Conservation (phyloP, 2,797 vertebrate species). For the Takifugu rubripes region DNA sequence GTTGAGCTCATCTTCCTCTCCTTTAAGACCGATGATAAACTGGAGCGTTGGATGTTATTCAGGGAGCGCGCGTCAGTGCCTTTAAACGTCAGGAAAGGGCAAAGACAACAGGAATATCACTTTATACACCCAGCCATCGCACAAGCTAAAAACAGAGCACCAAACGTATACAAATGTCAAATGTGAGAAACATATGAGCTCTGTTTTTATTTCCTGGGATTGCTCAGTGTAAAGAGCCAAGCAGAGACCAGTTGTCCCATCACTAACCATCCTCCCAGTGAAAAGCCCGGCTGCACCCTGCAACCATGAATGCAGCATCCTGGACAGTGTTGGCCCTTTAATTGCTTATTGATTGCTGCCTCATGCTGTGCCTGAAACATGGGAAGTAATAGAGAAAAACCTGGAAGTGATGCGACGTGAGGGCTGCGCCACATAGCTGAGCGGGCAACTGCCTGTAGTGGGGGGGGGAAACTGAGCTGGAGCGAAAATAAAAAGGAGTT, state of each 20-base stretch:
- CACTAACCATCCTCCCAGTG: background rate
- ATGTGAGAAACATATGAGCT: background rate
- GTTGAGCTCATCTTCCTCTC: constrained; percentile 39
- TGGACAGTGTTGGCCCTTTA: constrained; percentile 50
- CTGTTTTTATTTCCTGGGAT: constrained; percentile 6
- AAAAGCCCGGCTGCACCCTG: constrained; percentile 12
- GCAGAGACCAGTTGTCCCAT: constrained; percentile 12
- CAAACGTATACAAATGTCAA: constrained; percentile 7
- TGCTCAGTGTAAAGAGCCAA: background rate
- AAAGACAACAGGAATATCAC: constrained; percentile 23
- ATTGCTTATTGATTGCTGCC: constrained; percentile 69
- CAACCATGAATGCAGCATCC: constrained; percentile 27
- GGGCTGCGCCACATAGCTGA: constrained; percentile 42
- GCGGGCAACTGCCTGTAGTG: constrained; percentile 30
- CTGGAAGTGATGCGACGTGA: constrained; percentile 49
- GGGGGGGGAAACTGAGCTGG: constrained; percentile 38
- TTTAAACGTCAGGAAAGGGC: constrained; percentile 36
- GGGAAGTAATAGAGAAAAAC: constrained; percentile 43
- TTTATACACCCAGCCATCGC: background rate
- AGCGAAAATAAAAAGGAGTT: constrained; percentile 48
- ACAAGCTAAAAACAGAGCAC: constrained; percentile 2
- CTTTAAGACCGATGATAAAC: constrained; percentile 30
- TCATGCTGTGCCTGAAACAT: constrained; percentile 56
- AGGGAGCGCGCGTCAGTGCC: constrained; percentile 14
- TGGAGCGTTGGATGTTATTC: constrained; percentile 30